Base-by-base conservation (phyloP, 2,113 vertebrate genomes). In the Gorsachius goisagi region DNA sequence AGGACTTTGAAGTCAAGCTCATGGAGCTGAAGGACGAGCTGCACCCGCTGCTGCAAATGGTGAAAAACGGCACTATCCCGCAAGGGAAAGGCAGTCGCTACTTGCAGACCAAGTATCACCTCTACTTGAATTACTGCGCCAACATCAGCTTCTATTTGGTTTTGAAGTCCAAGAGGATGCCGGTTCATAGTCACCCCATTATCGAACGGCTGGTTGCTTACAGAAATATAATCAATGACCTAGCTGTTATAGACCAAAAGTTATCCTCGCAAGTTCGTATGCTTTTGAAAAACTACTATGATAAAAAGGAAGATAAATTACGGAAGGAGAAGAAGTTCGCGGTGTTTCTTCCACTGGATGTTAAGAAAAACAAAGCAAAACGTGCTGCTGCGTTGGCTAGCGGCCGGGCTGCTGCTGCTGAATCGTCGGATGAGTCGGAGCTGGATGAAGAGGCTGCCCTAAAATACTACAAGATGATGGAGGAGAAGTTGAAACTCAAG, bases 101-200 rank as follows among this genome's bases (percentile, higher is more conserved):
- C 85, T 93, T 99, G 67, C 98, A 97, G 93, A 99, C 97, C 18
- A 99, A 99, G 95, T 99, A 99, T 67, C 98, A 99, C 11, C 98
- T 99, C 27, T 99, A 99, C 97, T 95, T 99, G 63, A 99, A 99
- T 94, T 99, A 99, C 79, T 99, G 99, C 92, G 98, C 99, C 94
- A 99, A 99, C 86, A 99, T 99, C 95, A 99, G 99, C 52, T 99
- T 99, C 97, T 99, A 99, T 66, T 94, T 99, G 97, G 98, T 99
- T 52, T 89, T 99, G 79, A 99, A 99, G 97, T 98, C 99, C 6
- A 98, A 98, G 96, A 97, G 99, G 85, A 95, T 98, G 44, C 98
- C 98, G 0, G 98, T 98, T 68, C 99, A 99, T 5, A 99, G 98
- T 44, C 99, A 99, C 96, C 99, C 99, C 0, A 97, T 99, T 88